Conservation (phyloP, 1,140 invertebrate genomes). For the Penaeus vannamei region DNA sequence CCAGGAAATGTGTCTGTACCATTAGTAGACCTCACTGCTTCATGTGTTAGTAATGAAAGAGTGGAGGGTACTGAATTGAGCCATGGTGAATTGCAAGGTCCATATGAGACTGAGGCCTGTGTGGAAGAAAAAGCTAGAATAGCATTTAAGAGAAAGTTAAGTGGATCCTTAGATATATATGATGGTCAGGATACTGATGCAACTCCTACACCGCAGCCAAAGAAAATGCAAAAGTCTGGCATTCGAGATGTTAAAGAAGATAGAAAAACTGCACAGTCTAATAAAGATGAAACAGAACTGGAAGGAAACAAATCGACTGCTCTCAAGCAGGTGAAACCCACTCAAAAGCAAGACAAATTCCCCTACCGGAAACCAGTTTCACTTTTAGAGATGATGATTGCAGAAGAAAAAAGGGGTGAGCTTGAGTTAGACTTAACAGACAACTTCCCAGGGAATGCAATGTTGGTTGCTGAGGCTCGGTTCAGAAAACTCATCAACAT, state of each 20-base stretch:
- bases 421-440: constrained; percentile 62
- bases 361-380: constrained; percentile 39
- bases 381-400: constrained; percentile 66
- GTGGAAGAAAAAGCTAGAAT: neutral
- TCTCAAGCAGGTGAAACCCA: neutral
- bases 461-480: constrained; percentile 55
- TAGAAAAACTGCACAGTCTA: neutral
- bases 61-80: neutral
- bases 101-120: neutral
- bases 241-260: neutral
- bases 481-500: constrained; percentile 62
- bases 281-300: neutral
- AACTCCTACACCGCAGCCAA: neutral
- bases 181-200: neutral
- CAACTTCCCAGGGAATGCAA: constrained; percentile 55
- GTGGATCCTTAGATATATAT: constrained; percentile 4
- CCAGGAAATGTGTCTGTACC: neutral
- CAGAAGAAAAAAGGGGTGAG: constrained; percentile 63
- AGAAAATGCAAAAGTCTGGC: neutral
- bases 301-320: too few relatives aligned
- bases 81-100: neutral
- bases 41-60: neutral
- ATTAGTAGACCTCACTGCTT: constrained; percentile 38
- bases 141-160: neutral
- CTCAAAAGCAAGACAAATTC: constrained; percentile 6